phyloP scores from a whole-genome alignment of 2,888 invertebrate species.

The Dryomyza anilis region DNA sequence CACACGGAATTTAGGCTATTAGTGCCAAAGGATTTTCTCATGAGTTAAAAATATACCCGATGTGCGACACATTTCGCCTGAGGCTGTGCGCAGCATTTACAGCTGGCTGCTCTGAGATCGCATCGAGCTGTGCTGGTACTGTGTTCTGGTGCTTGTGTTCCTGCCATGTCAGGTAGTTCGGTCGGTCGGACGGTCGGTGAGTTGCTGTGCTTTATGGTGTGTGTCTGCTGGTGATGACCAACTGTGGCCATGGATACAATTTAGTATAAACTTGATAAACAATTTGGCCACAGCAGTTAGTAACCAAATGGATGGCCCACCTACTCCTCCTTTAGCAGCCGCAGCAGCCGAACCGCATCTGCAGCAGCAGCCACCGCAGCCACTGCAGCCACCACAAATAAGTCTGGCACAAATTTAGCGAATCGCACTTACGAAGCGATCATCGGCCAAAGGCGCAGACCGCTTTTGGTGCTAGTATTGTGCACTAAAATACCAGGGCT shows the following conservation, averaged over 20 bases:
- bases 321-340: constrained; percentile 56
- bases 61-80: constrained; percentile 44
- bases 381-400: constrained; percentile 21
- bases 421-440: constrained; percentile 20
- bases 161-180: not conserved
- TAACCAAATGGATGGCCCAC: constrained; percentile 61
- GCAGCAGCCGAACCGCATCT: constrained; percentile 43
- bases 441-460: not conserved
- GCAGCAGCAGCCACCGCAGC: constrained; percentile 42
- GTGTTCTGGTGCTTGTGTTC: not conserved
- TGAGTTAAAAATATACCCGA: constrained; percentile 56
- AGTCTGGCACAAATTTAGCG: constrained; percentile 17
- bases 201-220: constrained; percentile 14
- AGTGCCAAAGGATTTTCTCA: constrained; percentile 60
- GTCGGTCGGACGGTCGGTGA: not conserved
- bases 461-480: not conserved
- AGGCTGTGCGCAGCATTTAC: constrained; percentile 36
- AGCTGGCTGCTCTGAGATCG: constrained; percentile 27
- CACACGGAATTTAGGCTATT: constrained; percentile 55
- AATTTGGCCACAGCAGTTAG: constrained; percentile 58
- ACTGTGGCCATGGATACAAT: constrained; percentile 45
- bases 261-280: constrained; percentile 60
- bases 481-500: not conserved
- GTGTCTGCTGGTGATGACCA: constrained; percentile 20
- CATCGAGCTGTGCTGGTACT: not conserved